Conservation (phyloP, 1,140 invertebrate genomes). For the Drosophila arawakana region DNA sequence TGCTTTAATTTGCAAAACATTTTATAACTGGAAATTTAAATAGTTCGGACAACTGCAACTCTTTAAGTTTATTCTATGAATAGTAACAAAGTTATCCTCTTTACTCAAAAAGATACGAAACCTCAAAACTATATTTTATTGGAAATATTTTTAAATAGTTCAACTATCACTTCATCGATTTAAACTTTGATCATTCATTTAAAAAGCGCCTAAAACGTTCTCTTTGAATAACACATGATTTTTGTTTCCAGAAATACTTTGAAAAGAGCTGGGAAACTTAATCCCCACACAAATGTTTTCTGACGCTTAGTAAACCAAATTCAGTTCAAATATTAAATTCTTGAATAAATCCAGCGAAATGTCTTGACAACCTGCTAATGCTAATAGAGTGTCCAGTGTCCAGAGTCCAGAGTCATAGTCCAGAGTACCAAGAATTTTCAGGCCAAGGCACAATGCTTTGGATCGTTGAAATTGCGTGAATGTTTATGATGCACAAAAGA, state of each 20-base stretch:
- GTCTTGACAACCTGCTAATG: constrained; percentile 53
- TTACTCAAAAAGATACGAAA: too few species aligned
- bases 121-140: neutral
- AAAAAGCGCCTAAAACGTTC: too few species aligned
- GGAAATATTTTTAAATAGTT: neutral
- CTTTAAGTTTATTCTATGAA: too few species aligned
- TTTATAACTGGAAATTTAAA: neutral
- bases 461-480: constrained; percentile 54
- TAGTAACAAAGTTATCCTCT: too few species aligned
- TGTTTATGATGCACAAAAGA: constrained; percentile 65
- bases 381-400: constrained; percentile 62
- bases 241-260: too few species aligned
- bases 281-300: neutral
- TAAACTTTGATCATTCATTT: too few species aligned
- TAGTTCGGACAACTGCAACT: too few species aligned
- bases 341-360: constrained; percentile 19
- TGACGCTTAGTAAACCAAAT: constrained; percentile 12
- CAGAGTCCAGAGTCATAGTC: constrained; percentile 39
- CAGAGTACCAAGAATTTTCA: constrained; percentile 10
- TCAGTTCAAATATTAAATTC: constrained; percentile 24
- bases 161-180: neutral
- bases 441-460: constrained; percentile 22
- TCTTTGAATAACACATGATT: too few species aligned
- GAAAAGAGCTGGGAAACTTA: too few species aligned
- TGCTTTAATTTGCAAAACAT: neutral